Evolutionary conservation across 2,888 invertebrate species (phyloP), one percentile per base, ranked within the genome.

Genomic region (Thecophora atra): DNA sequence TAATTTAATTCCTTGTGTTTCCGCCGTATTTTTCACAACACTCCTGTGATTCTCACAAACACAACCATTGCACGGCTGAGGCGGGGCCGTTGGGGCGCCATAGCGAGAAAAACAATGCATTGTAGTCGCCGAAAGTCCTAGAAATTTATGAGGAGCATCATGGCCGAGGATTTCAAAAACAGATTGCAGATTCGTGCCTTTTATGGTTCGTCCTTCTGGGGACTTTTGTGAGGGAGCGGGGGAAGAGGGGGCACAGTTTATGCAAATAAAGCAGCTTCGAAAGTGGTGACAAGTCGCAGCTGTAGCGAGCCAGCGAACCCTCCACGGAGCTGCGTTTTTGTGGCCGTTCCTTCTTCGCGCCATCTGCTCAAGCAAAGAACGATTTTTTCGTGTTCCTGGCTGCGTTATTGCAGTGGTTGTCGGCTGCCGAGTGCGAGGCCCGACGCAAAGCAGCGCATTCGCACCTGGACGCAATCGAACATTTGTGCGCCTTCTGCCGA

Each of bases 71-170:
- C 24, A 2, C 8, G 15, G 58, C 24, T 4, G 17, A 26, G 17
- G 21, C 26, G 15, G 5, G 44, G 42, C 28, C 5, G 28, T 58
- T 13, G 28, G 6, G 6, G 58, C 24, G 26, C 15, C 58, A 28
- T 15, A 37, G 58, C 15, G 58, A 56, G n/a, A n/a, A 24, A 54
- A 67, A 67, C 68, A 69, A 69, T 42, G 68, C 60, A n/a, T n/a
- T 19, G 44, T 28, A 60, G 68, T 69, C 58, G 42, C 58, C 68
- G 60, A 60, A 42, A 69, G n/a, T 69, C 58, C n/a, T 44, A 42
- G 42, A 15, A 69, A 69, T 69, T 69, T 69, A 69, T 69, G 58
- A 47, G 44, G 19, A 69, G 60, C 68, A 58, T 69, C 68, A 58
- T 58, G 58, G 44, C n/a, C 21, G 26, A 44, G 68, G 60, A 69